phyloP scores from a whole-genome alignment of 1,140 invertebrate genomes.

The Lordiphosa clarofinis region DNA sequence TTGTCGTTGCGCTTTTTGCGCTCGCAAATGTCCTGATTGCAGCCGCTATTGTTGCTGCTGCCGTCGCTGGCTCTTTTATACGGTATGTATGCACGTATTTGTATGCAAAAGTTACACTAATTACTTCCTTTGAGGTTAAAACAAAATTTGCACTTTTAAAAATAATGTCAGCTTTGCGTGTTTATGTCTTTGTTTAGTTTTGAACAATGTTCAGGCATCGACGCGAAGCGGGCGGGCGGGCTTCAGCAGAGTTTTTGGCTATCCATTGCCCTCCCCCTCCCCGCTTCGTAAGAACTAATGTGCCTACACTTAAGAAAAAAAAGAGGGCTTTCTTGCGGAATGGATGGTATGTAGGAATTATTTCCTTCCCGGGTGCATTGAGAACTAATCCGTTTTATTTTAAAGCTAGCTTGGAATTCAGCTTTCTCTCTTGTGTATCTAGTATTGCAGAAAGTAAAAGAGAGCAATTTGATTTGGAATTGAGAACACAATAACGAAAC shows the following conservation, averaged over 20 bases:
- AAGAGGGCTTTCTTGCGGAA: too few species aligned
- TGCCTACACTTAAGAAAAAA: too few species aligned
- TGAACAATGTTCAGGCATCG: slow-evolving; percentile 38
- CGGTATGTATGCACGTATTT: slow-evolving; percentile 59
- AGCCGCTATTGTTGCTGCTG: slow-evolving; percentile 33
- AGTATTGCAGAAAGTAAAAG: too few species aligned
- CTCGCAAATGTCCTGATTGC: slow-evolving; percentile 29
- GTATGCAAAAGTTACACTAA: slow-evolving; percentile 76
- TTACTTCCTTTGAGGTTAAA: slow-evolving; percentile 79
- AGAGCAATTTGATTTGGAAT: too few species aligned
- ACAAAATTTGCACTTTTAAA: slow-evolving; percentile 80
- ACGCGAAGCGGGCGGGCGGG: background rate
- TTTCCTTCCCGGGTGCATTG: too few species aligned
- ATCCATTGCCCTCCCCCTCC: too few species aligned
- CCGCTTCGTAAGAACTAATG: too few species aligned
- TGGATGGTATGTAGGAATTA: too few species aligned
- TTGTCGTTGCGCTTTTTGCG: slow-evolving; percentile 37
- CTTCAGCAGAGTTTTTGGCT: background rate
- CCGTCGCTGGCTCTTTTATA: slow-evolving; percentile 24
- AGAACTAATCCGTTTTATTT: too few species aligned
- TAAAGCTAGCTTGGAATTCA: too few species aligned
- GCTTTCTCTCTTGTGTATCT: too few species aligned
- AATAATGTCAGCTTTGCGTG: slow-evolving; percentile 79
- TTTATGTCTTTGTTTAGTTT: slow-evolving; percentile 78
- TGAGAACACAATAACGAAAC: too few species aligned